These are phyloP conservation scores for Sarcoramphus papa DNA, from an alignment of 2,797 vertebrate genomes.

Conservation along the genomic window DNA sequence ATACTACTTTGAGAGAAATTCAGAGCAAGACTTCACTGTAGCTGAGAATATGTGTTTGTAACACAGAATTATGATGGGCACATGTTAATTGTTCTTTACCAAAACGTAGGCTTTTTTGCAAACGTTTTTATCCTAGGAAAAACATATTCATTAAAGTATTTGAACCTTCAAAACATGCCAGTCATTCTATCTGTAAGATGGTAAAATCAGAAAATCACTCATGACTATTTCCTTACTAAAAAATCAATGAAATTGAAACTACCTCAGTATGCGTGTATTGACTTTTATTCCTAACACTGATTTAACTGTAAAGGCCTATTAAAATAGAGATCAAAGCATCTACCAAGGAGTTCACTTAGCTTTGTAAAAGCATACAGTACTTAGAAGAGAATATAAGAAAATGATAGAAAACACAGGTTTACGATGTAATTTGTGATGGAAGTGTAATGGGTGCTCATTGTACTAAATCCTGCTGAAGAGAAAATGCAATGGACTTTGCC, in stretches of 20 bases:
- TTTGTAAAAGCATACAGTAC: not conserved
- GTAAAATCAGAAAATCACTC: not conserved
- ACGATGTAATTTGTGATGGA: not conserved
- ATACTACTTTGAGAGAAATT: not conserved
- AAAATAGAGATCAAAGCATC: conserved; percentile 21
- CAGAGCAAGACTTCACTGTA: not conserved
- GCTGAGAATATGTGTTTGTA: not conserved
- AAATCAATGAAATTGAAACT: not conserved
- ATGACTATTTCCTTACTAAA: not conserved
- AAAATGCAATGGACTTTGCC: not conserved
- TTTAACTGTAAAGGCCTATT: not conserved
- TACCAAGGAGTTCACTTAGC: not conserved
- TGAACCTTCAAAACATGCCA: conserved; percentile 3
- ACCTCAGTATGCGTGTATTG: not conserved
- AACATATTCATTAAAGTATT: not conserved
- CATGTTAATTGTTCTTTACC: not conserved
- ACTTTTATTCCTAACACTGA: not conserved
- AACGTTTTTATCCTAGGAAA: not conserved
- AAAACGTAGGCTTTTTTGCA: not conserved
- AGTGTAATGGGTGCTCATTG: not conserved
- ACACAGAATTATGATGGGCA: not conserved
- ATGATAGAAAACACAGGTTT: not conserved
- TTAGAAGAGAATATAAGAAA: not conserved
- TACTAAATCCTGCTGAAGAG: not conserved
- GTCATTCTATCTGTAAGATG: not conserved